Conservation (phyloP, 1,140 invertebrate species). For the Scaptomyza pallida region DNA sequence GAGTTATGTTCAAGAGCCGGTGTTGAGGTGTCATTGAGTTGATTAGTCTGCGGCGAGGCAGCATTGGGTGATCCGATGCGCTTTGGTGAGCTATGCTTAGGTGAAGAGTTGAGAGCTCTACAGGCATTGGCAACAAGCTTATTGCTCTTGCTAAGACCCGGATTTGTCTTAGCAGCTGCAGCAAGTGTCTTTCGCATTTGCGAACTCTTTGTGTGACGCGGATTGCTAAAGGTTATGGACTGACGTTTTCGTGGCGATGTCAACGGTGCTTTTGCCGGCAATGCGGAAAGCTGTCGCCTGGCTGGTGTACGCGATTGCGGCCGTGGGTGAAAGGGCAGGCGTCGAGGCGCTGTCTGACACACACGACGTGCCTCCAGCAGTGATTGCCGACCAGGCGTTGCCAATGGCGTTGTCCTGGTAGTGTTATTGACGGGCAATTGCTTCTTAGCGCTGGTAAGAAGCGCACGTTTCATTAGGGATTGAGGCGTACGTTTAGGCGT, state of each 20-base stretch:
- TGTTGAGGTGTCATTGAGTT: not conserved
- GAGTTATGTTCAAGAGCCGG: not conserved
- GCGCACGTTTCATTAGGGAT: conserved; percentile 72
- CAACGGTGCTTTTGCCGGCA: conserved; percentile 12
- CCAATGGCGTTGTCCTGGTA: conserved; percentile 17
- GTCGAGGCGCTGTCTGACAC: conserved; percentile 41
- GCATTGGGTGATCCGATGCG: conserved; percentile 2
- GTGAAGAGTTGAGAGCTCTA: conserved; percentile 54
- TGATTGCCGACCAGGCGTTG: conserved; percentile 1
- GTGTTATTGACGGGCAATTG: conserved; percentile 30
- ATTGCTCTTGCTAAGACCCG: conserved; percentile 41
- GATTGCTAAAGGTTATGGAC: conserved; percentile 20
- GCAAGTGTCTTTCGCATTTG: conserved; percentile 56
- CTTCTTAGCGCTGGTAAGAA: conserved; percentile 75
- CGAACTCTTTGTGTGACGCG: conserved; percentile 59
- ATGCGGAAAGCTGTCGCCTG: not conserved
- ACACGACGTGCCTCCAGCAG: conserved; percentile 38
- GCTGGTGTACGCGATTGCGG: conserved; percentile 24
- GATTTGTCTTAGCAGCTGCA: conserved; percentile 39
- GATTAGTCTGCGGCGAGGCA: not conserved
- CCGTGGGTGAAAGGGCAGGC: conserved; percentile 49
- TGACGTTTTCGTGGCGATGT: conserved; percentile 47
- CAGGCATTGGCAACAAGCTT: conserved; percentile 64
- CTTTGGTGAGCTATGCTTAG: conserved; percentile 34
- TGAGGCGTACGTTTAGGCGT: conserved; percentile 72